A percentile compares a stretch with the other conserved stretches of the same genome.
Conservation (phyloP, 2,113 vertebrate species). For the Bambusicola thoracicus region DNA sequence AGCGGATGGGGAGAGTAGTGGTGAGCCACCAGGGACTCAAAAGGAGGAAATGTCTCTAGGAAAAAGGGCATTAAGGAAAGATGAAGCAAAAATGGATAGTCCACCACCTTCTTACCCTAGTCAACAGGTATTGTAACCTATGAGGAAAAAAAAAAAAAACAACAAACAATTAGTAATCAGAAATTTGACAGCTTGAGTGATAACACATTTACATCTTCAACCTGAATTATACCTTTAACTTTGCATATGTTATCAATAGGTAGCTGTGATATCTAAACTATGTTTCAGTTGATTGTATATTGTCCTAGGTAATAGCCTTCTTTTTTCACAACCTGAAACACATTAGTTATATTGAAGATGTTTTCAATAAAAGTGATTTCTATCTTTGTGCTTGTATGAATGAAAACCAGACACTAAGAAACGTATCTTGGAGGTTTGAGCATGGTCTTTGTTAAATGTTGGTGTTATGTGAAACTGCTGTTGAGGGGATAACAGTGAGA, state of each 20-base stretch:
- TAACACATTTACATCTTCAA: neutral
- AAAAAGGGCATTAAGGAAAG: conserved; percentile 73
- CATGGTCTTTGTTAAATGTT: neutral
- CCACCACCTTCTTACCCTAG: conserved; percentile 84
- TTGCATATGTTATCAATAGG: neutral
- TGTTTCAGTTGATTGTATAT: neutral
- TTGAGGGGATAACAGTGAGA: accelerated
- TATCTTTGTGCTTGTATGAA: neutral
- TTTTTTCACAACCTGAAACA: neutral
- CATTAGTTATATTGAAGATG: neutral
- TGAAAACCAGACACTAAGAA: neutral
- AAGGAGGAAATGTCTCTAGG: conserved; percentile 78
- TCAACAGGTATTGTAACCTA: conserved; percentile 78
- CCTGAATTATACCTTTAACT: neutral
- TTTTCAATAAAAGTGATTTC: neutral
- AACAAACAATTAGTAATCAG: neutral
- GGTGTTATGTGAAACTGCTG: neutral
- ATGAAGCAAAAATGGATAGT: conserved; percentile 79
- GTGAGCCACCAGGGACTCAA: conserved; percentile 79
- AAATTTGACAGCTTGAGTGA: neutral
- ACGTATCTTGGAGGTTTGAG: neutral
- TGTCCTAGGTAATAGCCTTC: neutral
- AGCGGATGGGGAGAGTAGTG: conserved; percentile 82
- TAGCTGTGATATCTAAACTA: neutral
- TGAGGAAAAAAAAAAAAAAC: neutral